phyloP scores from a whole-genome alignment of 2,888 invertebrate genomes.

The Proisotoma minuta region DNA sequence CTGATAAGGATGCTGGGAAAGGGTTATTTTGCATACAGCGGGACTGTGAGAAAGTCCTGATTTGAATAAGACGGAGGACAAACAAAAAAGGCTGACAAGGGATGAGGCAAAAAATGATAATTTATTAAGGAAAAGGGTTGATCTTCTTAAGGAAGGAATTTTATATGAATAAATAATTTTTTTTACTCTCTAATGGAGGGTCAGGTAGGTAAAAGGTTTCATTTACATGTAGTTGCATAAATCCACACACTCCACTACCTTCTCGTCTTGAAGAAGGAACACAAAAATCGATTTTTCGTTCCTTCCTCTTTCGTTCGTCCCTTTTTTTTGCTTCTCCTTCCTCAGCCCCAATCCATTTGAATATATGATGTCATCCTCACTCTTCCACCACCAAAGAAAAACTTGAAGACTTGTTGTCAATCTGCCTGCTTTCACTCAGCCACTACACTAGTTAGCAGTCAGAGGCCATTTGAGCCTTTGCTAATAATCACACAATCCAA shows the following conservation, averaged over 20 bases:
- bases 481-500: no score
- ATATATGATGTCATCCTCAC: slow-evolving; percentile 10
- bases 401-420: not conserved
- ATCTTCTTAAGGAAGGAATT: slow-evolving; percentile 2
- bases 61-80: slow-evolving; percentile 7
- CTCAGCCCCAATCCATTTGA: slow-evolving; percentile 1
- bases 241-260: not conserved
- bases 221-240: slow-evolving; percentile 1
- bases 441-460: no score
- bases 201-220: slow-evolving; percentile 4
- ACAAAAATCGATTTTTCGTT: slow-evolving; percentile 10
- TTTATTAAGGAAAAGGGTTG: slow-evolving; percentile 11
- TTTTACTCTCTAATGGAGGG: not conserved
- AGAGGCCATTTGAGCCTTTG: no score
- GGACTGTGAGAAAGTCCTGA: slow-evolving; percentile 6
- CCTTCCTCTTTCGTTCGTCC: not conserved
- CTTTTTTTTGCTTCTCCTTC: not conserved
- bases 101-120: slow-evolving; percentile 4
- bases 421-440: not conserved
- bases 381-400: not conserved
- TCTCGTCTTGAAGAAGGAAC: slow-evolving; percentile 10
- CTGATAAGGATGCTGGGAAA: not conserved
- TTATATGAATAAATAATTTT: slow-evolving; percentile 8
- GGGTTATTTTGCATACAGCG: slow-evolving; percentile 9
- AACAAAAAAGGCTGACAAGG: slow-evolving; percentile 8